A percentile compares a stretch with the other conserved stretches of the same genome.
phyloP scores from a whole-genome alignment of 2,113 vertebrate genomes.

The Cariama cristata region DNA sequence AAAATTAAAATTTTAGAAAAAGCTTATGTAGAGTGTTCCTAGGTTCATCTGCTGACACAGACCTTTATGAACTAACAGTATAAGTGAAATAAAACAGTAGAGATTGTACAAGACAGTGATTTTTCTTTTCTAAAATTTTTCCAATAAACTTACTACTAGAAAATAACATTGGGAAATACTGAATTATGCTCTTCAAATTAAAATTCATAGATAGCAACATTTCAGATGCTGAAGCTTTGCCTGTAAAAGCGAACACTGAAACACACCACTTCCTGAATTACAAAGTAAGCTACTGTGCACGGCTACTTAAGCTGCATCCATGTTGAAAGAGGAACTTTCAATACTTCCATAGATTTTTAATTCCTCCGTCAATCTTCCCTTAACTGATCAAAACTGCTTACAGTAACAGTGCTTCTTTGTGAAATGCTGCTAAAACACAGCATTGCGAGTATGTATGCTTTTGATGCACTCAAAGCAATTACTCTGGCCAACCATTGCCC shows the following conservation, averaged over 20 bases:
- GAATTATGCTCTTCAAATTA: not conserved
- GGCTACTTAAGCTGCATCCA: not conserved
- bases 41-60: not conserved
- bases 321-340: not conserved
- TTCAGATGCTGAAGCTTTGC: not conserved
- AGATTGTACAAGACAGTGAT: not conserved
- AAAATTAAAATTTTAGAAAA: not conserved
- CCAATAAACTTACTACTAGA: not conserved
- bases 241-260: not conserved
- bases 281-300: not conserved
- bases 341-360: not conserved
- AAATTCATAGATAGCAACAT: not conserved
- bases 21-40: not conserved
- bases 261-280: not conserved
- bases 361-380: not conserved
- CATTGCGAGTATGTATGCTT: rapidly evolving
- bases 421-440: not conserved
- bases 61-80: not conserved
- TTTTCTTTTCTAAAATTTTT: not conserved
- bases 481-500: not conserved
- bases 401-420: not conserved
- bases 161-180: not conserved
- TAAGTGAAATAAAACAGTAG: not conserved
- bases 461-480: not conserved
- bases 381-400: not conserved